phyloP scores from a whole-genome alignment of 2,113 vertebrate species.

The Symphodus melops region DNA sequence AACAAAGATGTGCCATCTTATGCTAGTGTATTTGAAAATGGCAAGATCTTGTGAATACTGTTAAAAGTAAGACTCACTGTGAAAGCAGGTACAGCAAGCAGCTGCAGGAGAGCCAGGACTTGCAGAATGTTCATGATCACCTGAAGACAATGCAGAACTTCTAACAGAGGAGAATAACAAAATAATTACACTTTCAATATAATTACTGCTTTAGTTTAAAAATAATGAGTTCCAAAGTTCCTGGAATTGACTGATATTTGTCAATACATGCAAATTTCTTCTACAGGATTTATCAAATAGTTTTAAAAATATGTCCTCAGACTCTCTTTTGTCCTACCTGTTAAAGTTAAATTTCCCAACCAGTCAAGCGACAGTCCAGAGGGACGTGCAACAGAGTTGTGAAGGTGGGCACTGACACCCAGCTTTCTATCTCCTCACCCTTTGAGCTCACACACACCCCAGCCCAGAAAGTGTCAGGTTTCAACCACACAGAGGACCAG shows the following conservation, averaged over 20 bases:
- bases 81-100: constrained; percentile 59
- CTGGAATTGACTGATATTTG: neutral
- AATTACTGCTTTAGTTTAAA: neutral
- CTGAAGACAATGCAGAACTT: constrained; percentile 11
- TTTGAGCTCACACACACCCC: constrained; percentile 27
- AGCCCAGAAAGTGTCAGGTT: constrained; percentile 66
- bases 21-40: neutral
- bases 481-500: constrained; percentile 42
- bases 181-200: neutral
- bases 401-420: constrained; percentile 34
- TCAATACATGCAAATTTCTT: neutral
- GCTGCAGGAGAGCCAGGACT: constrained; percentile 65
- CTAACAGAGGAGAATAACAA: neutral
- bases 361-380: constrained; percentile 11
- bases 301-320: neutral
- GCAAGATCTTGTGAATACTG: neutral
- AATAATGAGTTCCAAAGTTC: neutral
- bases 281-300: neutral
- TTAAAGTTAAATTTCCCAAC: constrained; percentile 1
- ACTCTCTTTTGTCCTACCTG: constrained; percentile 42
- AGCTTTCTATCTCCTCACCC: constrained; percentile 50
- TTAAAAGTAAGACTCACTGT: constrained; percentile 63
- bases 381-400: constrained; percentile 27
- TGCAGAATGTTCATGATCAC: constrained; percentile 66
- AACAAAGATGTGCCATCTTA: no score